Conservation (phyloP, 2,113 vertebrate species). For the Vidua chalybeata region DNA sequence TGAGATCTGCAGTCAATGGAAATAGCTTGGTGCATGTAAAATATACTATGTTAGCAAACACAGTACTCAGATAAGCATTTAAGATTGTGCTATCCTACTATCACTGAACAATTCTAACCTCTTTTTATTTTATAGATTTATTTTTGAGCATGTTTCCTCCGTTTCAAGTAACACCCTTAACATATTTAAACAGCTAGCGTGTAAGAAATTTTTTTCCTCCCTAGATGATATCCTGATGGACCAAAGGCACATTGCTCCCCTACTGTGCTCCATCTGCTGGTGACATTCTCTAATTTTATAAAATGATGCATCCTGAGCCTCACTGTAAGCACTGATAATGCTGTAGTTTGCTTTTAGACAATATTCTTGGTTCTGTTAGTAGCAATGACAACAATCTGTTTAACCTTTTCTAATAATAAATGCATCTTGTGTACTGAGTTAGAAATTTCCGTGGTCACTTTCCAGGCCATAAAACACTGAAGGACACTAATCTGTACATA, state of each 20-base stretch:
- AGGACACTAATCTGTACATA: background rate
- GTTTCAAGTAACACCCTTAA: background rate
- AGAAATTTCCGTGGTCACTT: background rate
- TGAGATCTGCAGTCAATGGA: background rate
- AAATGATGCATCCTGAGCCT: background rate
- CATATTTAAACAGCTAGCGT: background rate
- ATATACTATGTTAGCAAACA: background rate
- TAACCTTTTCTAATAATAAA: background rate
- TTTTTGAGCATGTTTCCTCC: background rate
- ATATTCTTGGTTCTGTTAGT: background rate
- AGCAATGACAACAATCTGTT: background rate
- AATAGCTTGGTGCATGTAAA: background rate
- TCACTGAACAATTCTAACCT: background rate
- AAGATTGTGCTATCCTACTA: background rate
- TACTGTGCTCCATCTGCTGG: background rate
- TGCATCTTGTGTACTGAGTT: background rate
- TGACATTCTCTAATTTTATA: background rate
- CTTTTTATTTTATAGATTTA: background rate
- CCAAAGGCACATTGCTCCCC: background rate
- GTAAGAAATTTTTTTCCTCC: background rate
- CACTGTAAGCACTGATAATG: rapidly evolving
- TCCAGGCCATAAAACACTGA: background rate
- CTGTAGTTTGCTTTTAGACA: background rate
- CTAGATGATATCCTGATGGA: background rate
- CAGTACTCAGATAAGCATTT: background rate